These are phyloP conservation scores for Lamprologus speciosus DNA, from an alignment of 2,113 vertebrate genomes.

Conservation along the genomic window DNA sequence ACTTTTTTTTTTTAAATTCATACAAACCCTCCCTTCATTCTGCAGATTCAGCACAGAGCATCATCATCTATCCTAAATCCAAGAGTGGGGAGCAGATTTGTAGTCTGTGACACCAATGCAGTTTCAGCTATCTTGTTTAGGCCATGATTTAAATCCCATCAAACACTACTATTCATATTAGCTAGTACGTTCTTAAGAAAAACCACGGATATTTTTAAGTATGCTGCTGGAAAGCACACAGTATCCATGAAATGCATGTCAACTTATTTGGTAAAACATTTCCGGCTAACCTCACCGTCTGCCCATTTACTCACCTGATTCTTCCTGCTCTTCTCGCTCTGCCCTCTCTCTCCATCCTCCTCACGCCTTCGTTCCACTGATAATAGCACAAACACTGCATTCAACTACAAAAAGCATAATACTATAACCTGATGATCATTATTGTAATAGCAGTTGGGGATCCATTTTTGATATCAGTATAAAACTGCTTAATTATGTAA, in stretches of 20 bases:
- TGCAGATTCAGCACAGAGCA: background rate
- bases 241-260: background rate
- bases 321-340: background rate
- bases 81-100: background rate
- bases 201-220: background rate
- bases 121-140: background rate
- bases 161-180: background rate
- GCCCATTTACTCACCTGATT: background rate
- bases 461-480: background rate
- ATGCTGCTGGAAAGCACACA: background rate
- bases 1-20: background rate
- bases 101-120: background rate
- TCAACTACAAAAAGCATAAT: background rate
- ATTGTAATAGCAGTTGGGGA: rapidly evolving
- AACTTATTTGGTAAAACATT: background rate
- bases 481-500: background rate
- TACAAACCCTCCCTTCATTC: background rate
- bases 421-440: background rate
- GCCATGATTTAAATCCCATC: background rate
- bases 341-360: background rate
- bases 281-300: background rate
- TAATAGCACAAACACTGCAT: background rate
- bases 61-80: background rate
- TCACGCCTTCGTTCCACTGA: background rate
- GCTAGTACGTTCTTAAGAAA: background rate